Evolutionary conservation across 53 echinoderm and acorn worm species (phyloP), one percentile per base, ranked within the genome.

Genomic region (Patiria pectinifera): DNA sequence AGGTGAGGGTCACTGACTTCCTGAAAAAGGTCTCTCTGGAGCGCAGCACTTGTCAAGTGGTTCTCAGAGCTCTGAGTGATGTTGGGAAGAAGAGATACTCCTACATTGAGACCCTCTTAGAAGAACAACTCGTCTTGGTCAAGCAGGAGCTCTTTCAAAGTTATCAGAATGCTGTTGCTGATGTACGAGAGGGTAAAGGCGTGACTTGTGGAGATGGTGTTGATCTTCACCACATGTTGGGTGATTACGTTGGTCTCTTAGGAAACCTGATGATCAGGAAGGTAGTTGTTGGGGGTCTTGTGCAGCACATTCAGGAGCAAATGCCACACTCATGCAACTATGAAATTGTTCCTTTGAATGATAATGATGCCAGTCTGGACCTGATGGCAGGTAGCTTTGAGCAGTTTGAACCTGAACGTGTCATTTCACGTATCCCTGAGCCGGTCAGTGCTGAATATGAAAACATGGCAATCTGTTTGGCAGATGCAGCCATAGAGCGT

Each of bases 11-110:
- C 60, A 82, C 91, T 61, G 94, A 93, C 62, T 94, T 95, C 85
- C 92, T 94, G 70, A 91, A 83, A 43, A 93, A 94, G 85, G 88
- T 95, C 53, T 92, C 94, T 26, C 74, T 91, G 10, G 96, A 96
- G 83, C 79, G 87, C 61, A 83, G 83, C 61, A 94, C 93, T 22
- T 96, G 96, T 78, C 94, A 90, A 49, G 77, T 92, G 48, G 91
- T 96, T 47, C 86, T 96, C 14, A 91, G 82, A 26, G 71, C 49
- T 74, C 91, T 95, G n/a, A 94, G 87, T 66, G 26, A 49, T 15
- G 87, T 90, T 26, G 94, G 93, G 77, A 70, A 83, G 23, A 95
- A 92, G 76, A 80, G 95, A 63, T 96, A 92, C 24, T 69, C 83
- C n/a, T 72, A 83, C 53, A 92, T 94, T 84, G 92, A 94, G 85